Conservation (phyloP, 2,888 invertebrate species). For the Polydesmus complanatus region DNA sequence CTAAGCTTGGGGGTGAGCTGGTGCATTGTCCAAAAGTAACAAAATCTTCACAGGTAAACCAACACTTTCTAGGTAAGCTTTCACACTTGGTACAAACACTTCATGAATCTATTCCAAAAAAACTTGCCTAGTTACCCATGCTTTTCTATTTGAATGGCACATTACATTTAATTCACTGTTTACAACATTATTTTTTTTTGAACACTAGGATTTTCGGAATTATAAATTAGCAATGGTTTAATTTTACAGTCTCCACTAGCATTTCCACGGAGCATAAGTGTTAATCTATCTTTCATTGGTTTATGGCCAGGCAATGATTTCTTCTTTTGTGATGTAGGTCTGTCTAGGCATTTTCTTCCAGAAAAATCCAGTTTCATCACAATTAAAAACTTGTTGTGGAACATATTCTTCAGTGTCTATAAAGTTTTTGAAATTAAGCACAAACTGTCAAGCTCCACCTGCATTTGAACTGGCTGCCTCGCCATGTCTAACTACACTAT, state of each 20-base stretch:
- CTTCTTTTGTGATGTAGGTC: conserved; percentile 17
- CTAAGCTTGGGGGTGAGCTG: conserved; percentile 7
- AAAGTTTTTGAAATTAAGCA: conserved; percentile 9
- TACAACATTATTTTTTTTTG: conserved; percentile 7
- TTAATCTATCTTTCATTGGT: conserved; percentile 13
- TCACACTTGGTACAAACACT: conserved; percentile 17
- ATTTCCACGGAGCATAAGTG: conserved; percentile 8
- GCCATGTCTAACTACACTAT: conserved; percentile 14
- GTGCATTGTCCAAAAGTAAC: conserved; percentile 12
- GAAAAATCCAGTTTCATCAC: conserved; percentile 18
- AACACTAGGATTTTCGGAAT: conserved; percentile 11
- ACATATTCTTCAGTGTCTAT: conserved; percentile 13
- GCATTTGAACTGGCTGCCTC: conserved; percentile 13
- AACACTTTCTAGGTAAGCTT: conserved; percentile 11
- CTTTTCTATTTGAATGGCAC: conserved; percentile 5
- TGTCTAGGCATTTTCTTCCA: conserved; percentile 20
- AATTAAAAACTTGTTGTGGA: conserved; percentile 17
- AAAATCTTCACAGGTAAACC: conserved; percentile 17
- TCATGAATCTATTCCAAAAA: conserved; percentile 13
- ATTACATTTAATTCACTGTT: conserved; percentile 11
- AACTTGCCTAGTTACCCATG: conserved; percentile 11
- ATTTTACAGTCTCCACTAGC: conserved; percentile 9
- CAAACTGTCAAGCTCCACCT: background rate
- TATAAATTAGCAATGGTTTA: conserved; percentile 2
- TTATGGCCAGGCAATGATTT: conserved; percentile 15